Evolutionary conservation across 1,140 invertebrate genomes (phyloP).

Genomic region (Diorhabda elongata): DNA sequence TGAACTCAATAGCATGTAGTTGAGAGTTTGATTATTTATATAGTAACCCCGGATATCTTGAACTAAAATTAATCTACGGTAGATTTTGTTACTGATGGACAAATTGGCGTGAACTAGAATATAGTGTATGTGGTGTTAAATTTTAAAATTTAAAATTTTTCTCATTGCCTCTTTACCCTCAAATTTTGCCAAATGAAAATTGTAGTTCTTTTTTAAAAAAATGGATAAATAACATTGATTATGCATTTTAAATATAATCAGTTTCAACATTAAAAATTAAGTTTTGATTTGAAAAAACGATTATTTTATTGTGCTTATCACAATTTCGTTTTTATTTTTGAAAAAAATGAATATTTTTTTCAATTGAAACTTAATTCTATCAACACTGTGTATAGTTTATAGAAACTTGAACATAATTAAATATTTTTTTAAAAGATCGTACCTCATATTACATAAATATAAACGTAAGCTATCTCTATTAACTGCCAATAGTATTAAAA

Average conservation of each 20-base stretch:
- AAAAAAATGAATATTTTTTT: no score
- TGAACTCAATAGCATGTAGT: no score
- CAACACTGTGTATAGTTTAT: background rate
- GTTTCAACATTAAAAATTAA: background rate
- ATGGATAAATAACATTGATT: background rate
- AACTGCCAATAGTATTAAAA: conserved; percentile 16
- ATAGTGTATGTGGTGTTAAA: conserved; percentile 36
- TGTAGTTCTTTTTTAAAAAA: background rate
- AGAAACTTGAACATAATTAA: background rate
- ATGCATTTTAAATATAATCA: background rate
- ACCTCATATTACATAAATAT: conserved; percentile 1
- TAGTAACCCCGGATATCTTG: conserved; percentile 22
- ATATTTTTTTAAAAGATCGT: background rate
- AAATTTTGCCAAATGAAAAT: conserved; percentile 13
- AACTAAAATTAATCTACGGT: conserved; percentile 29
- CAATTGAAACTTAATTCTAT: no score
- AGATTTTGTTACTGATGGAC: conserved; percentile 43
- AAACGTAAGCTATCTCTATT: conserved; percentile 6
- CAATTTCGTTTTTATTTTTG: no score
- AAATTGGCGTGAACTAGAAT: conserved; percentile 42
- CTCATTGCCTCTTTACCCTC: conserved; percentile 14
- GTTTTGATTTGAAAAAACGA: background rate
- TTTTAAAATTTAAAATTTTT: conserved; percentile 26
- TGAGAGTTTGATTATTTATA: no score
- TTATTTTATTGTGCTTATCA: background rate